Conservation (phyloP, 2,888 invertebrate species). For the Stenodema calcarata region DNA sequence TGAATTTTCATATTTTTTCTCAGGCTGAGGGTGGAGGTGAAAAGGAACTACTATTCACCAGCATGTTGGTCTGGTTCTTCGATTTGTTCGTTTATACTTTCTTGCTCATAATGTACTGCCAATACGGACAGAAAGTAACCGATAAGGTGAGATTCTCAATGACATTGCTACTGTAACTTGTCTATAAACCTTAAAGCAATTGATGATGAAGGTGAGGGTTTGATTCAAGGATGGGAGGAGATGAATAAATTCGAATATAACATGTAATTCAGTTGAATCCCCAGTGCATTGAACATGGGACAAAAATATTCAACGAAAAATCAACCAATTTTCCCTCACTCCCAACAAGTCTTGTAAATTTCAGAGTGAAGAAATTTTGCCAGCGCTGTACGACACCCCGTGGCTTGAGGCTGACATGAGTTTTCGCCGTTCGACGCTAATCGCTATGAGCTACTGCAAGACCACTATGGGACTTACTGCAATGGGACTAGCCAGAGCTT, state of each 20-base stretch:
- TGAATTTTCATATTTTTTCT: background rate
- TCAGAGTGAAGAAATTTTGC: background rate
- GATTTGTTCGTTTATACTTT: background rate
- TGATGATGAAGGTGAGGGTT: too few relatives aligned
- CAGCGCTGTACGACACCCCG: background rate
- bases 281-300: too few relatives aligned
- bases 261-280: too few relatives aligned
- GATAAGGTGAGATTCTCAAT: background rate
- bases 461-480: background rate
- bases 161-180: too few relatives aligned
- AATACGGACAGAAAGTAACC: background rate
- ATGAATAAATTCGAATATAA: too few relatives aligned
- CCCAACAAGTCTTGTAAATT: background rate
- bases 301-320: too few relatives aligned
- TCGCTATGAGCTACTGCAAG: background rate
- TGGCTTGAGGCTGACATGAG: background rate
- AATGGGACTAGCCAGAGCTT: background rate
- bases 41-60: background rate
- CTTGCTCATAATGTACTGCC: background rate
- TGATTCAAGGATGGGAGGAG: too few relatives aligned
- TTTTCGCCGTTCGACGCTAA: background rate
- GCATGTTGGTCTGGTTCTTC: background rate
- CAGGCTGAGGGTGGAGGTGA: background rate
- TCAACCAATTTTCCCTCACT: too few relatives aligned
- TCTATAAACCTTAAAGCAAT: too few relatives aligned